Base-by-base conservation (phyloP, 2,113 vertebrate species). In the Neotoma lepida region DNA sequence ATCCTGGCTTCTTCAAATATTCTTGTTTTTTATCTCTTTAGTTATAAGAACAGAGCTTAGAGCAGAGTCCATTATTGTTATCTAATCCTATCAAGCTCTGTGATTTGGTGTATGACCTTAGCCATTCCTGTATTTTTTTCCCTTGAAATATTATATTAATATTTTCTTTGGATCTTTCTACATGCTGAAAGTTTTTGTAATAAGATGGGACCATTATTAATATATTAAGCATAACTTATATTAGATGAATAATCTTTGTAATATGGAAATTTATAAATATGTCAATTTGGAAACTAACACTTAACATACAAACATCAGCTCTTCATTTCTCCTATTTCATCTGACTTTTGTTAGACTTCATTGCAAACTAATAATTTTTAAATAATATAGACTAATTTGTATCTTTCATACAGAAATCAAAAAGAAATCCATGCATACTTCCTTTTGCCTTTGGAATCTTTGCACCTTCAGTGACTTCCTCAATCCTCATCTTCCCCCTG, bases 11-110 rank as follows among this genome's bases (percentile, higher is more conserved):
- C 6, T 76, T 44, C 44, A 41, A 74, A 14, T 24, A 68, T 30
- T 91, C 6, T 10, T n/a, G n/a, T 66, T 64, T 85, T 89, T 90
- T 13, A 14, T n/a, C 49, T 74, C 41, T 81, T 94, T 84, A 88
- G 35, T 20, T 77, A 35, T 68, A 93, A 68, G 6, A 82, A 64
- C 6, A 70, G 20, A 41, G 0, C 39, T 93, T 63, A 85, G 28
- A 58, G 4, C n/a, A 78, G 26, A 58, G 8, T n/a, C 8, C 17
- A 58, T 46, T 30, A 84, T 61, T 91, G 8, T 80, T 22, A 41
- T 46, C 5, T 8, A 63, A 9, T 33, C 81, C 35, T 76, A 28
- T 58, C 15, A n/a, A 93, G 4, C 12, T 86, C 54, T 6, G 7
- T 89, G 20, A 30, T 33, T 20, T 82, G 46, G 7, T 9, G 14